Evolutionary conservation across 2,797 vertebrate genomes (phyloP).

Genomic region (Propithecus deckenii): DNA sequence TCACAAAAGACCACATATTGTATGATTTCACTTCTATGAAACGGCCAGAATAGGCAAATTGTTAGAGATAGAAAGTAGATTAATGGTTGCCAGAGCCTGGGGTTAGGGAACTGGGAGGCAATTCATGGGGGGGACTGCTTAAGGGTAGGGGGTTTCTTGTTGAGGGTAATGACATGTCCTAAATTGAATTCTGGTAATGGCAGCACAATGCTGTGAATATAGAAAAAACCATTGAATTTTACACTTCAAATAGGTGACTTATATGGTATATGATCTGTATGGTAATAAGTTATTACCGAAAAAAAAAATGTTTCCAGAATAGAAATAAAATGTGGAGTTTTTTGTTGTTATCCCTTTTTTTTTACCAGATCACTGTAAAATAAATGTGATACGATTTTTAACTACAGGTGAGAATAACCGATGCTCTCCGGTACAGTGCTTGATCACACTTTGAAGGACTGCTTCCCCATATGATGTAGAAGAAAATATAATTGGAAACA

Average conservation of each 20-base stretch:
- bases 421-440: background rate
- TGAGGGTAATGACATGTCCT: background rate
- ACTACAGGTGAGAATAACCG: background rate
- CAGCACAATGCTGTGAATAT: background rate
- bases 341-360: background rate
- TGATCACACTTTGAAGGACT: background rate
- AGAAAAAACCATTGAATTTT: background rate
- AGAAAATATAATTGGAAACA: background rate
- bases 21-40: background rate
- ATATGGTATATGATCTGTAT: background rate
- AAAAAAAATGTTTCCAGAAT: background rate
- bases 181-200: background rate
- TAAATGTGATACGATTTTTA: background rate
- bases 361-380: conserved; percentile 22
- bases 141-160: background rate
- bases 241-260: background rate
- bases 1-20: background rate
- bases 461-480: background rate
- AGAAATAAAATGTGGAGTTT: background rate
- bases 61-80: conserved; percentile 21
- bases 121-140: background rate
- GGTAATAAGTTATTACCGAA: conserved; percentile 10
- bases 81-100: background rate
- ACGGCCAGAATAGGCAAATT: background rate
- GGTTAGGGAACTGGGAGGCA: background rate